phyloP scores from a whole-genome alignment of 2,888 invertebrate species.

The Tinea semifulvella region DNA sequence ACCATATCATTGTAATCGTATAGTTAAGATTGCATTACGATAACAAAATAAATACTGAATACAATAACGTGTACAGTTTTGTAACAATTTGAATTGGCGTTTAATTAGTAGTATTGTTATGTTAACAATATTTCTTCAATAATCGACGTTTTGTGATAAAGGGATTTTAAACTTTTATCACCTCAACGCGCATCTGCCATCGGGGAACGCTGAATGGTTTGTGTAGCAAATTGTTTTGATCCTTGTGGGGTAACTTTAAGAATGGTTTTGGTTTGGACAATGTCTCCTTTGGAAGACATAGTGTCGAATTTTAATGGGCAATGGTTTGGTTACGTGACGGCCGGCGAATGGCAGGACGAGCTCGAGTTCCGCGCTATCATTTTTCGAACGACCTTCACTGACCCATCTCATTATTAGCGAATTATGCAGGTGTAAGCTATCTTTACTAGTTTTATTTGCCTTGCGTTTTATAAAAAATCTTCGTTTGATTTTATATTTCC shows the following conservation, averaged over 20 bases:
- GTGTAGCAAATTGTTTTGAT: conserved; percentile 27
- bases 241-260: conserved; percentile 27
- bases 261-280: conserved; percentile 28
- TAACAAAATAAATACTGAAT: conserved; percentile 4
- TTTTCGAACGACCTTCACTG: conserved; percentile 43
- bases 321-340: conserved; percentile 41
- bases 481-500: too few relatives aligned
- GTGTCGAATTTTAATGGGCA: conserved; percentile 46
- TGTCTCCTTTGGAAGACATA: conserved; percentile 11
- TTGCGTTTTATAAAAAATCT: too few relatives aligned
- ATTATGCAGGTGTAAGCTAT: background rate
- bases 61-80: background rate
- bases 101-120: conserved; percentile 52
- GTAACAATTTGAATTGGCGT: conserved; percentile 24
- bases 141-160: conserved; percentile 26
- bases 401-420: conserved; percentile 12
- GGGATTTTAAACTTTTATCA: conserved; percentile 34
- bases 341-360: conserved; percentile 15
- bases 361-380: conserved; percentile 41
- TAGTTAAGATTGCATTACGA: too few relatives aligned
- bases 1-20: background rate
- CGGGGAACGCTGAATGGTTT: conserved; percentile 18
- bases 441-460: conserved; percentile 15
- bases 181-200: conserved; percentile 41
- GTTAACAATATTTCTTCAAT: conserved; percentile 31